A percentile compares a stretch with the other conserved stretches of the same genome.
phyloP scores from a whole-genome alignment of 2,113 vertebrate genomes.

The Melanotaenia duboulayi region DNA sequence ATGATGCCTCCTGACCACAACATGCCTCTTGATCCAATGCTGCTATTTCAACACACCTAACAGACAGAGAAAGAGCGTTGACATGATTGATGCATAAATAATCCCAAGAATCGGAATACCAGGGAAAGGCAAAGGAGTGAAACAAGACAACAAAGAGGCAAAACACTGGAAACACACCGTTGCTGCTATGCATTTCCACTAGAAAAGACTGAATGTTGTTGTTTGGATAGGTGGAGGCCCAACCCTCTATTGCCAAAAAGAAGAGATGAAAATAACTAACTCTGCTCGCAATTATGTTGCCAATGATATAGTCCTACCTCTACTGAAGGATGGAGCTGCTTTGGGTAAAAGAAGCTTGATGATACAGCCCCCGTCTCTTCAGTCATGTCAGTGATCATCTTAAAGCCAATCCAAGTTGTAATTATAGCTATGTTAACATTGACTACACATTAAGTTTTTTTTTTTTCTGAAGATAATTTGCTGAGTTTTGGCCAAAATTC shows the following conservation, averaged over 20 bases:
- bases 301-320: slow-evolving; percentile 80
- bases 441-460: no score
- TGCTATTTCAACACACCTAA: slow-evolving; percentile 28
- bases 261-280: slow-evolving; percentile 19
- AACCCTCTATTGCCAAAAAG: slow-evolving; percentile 44
- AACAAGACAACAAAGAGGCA: no score
- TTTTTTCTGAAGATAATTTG: no score
- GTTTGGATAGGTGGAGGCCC: slow-evolving; percentile 14
- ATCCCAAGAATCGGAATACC: no score
- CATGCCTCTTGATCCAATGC: slow-evolving; percentile 59
- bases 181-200: slow-evolving; percentile 67
- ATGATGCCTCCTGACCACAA: slow-evolving; percentile 80
- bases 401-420: no score
- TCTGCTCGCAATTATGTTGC: slow-evolving; percentile 55
- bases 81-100: slow-evolving; percentile 10
- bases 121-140: no score
- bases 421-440: no score
- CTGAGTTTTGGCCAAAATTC: no score
- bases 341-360: not conserved
- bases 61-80: not conserved
- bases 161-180: slow-evolving; percentile 43
- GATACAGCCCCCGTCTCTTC: no score
- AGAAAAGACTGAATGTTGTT: slow-evolving; percentile 32
- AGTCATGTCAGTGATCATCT: no score
- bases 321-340: slow-evolving; percentile 53